These are phyloP conservation scores for Zaprionus gabonicus DNA, from an alignment of 1,140 invertebrate genomes.

Conservation along the genomic window DNA sequence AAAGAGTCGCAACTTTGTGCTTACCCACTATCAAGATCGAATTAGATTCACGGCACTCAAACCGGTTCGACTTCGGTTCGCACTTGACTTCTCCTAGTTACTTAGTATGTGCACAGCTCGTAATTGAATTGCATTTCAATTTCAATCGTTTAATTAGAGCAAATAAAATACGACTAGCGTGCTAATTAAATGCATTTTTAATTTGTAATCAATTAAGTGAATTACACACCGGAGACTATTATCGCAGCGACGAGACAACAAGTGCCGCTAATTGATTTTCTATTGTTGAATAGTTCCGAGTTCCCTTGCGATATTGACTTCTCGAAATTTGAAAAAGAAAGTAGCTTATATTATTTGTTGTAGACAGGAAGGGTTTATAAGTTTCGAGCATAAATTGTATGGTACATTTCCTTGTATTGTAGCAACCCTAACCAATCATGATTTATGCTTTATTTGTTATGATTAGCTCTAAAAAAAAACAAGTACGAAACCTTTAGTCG, in stretches of 20 bases:
- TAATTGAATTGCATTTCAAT: conserved; percentile 36
- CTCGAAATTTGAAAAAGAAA: neutral
- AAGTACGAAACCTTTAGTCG: no score
- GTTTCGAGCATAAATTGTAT: no score
- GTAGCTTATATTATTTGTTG: neutral
- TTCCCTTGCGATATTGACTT: neutral
- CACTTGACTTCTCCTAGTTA: conserved; percentile 10
- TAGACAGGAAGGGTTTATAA: no score
- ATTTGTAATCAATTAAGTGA: conserved; percentile 54
- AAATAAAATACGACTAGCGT: conserved; percentile 47
- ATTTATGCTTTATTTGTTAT: no score
- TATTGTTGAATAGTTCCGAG: conserved; percentile 1
- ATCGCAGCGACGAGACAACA: conserved; percentile 3
- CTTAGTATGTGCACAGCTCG: neutral
- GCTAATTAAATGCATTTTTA: conserved; percentile 59
- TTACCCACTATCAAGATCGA: neutral
- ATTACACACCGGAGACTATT: conserved; percentile 35
- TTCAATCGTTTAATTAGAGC: conserved; percentile 49
- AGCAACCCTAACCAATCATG: no score
- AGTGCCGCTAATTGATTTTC: conserved; percentile 41
- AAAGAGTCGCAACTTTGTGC: neutral
- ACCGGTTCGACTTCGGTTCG: conserved; percentile 3
- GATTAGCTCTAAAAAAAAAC: no score
- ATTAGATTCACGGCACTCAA: conserved; percentile 5
- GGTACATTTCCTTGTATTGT: no score